Evolutionary conservation across 2,797 vertebrate genomes (phyloP), one percentile per base, ranked within the genome.

Genomic region (Sebastes steindachneri): DNA sequence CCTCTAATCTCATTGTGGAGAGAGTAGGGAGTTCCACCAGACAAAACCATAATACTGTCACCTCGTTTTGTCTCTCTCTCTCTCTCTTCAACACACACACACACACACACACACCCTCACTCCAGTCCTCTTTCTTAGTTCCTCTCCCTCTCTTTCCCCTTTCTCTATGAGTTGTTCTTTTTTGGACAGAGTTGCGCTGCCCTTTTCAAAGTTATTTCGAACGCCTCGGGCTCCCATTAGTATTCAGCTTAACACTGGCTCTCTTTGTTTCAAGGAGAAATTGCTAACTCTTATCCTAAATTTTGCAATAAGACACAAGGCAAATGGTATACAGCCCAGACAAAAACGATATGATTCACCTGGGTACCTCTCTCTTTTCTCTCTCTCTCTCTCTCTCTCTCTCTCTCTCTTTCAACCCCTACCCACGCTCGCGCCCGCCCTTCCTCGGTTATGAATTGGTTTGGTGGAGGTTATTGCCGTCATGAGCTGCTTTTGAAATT

Each of bases 191-290:
- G 88, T 91, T 90, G 77, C 58, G 19, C 76, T 93, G 89, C 89
- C 91, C 91, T 93, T 94, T 92, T 93, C 92, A 93, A 93, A 94
- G 92, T 93, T 92, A 92, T 90, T 91, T 83, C 35, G 15, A 90
- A 80, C 21, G 90, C 91, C 90, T 89, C 80, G 4, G 88, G 92
- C 90, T 88, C 79, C 69, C 86, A 93, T 95, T 92, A 93, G 91
- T 92, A 93, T 93, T 92, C 92, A 88, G 81, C 84, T 86, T 86
- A 84, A 88, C 77, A 64, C 79, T 45, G 59, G 59, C 77, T 88
- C 79, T 83, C 83, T 90, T 92, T 92, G 89, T 94, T 92, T 94
- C 90, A 94, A 93, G 93, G 93, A 93, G 93, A 92, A 93, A 92
- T 92, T 80, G 89, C 86, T 83, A 90, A 89, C 80, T 88, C 85